Percentiles rank a stretch among this genome's conserved stretches.
Conservation (phyloP, 2,888 invertebrate genomes). For the Pycnomerus fuliginosus region DNA sequence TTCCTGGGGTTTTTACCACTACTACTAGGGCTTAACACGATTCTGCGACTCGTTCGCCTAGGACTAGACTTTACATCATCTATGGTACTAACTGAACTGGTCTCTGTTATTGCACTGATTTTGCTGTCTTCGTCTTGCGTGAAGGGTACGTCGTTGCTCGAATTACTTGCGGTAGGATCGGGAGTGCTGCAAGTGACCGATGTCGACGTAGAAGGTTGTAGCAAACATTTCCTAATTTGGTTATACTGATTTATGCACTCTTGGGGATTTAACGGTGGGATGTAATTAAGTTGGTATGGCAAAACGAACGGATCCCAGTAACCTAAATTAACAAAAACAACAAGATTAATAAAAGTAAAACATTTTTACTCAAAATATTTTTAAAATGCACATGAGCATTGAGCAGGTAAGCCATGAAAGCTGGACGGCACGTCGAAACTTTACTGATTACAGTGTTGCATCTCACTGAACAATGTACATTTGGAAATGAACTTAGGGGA, state of each 20-base stretch:
- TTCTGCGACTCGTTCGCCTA: slow-evolving; percentile 10
- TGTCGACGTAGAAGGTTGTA: slow-evolving; percentile 47
- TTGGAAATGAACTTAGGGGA: too few relatives aligned
- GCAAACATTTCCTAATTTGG: slow-evolving; percentile 51
- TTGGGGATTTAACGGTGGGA: slow-evolving; percentile 63
- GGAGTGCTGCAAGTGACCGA: slow-evolving; percentile 40
- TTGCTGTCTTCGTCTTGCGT: slow-evolving; percentile 43
- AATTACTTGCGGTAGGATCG: slow-evolving; percentile 32
- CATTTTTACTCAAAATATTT: too few relatives aligned
- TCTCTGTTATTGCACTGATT: slow-evolving; percentile 31
- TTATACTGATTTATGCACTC: slow-evolving; percentile 51
- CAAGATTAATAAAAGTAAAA: neutral
- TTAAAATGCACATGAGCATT: too few relatives aligned
- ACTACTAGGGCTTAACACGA: slow-evolving; percentile 22
- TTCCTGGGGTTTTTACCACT: slow-evolving; percentile 68
- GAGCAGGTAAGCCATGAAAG: too few relatives aligned
- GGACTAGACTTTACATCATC: slow-evolving; percentile 20
- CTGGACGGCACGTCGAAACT: too few relatives aligned
- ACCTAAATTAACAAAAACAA: slow-evolving; percentile 54
- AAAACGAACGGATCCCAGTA: slow-evolving; percentile 65
- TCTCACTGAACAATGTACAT: too few relatives aligned
- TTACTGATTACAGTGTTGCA: too few relatives aligned
- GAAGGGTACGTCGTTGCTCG: slow-evolving; percentile 29
- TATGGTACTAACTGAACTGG: slow-evolving; percentile 26
- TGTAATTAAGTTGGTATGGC: slow-evolving; percentile 72